Evolutionary conservation across 1,140 invertebrate genomes (phyloP), one percentile per base, ranked within the genome.

Genomic region (Limonius californicus): DNA sequence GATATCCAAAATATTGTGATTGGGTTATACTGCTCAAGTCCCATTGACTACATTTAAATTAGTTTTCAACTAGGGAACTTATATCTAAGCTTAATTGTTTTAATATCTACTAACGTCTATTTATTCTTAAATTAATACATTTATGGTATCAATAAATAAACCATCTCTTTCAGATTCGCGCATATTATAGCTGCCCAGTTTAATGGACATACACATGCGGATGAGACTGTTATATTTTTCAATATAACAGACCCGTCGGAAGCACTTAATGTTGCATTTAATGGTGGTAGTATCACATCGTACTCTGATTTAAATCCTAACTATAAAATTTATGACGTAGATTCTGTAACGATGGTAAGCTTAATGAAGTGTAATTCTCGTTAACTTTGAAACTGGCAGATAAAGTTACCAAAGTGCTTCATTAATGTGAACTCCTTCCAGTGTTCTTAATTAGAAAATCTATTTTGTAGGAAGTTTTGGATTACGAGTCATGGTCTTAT

Each of bases 141-240:
- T 4, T 27, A 27, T 27, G 23, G 23, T 27, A 27, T 4, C 23
- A 39, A 12, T 39, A 12, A n/a, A n/a, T 14, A 39, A 39, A 14
- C 35, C 7, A 6, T 39, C 2, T 2, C 7, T 77, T 77, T 61
- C 65, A 87, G 70, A 65, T 72, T 70, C 59, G 27, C 67, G 0
- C 74, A 83, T 35, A 91, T 84, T 1, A 89, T 94, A 21, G 76
- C 78, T 0, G 91, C 81, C 1, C 88, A 92, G 73, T 94, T 92
- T 73, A 90, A 89, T 66, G 91, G 90, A 0, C 91, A 94, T 68
- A 87, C 86, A 1, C 91, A 94, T 68, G 83, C 81, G 12, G 90
- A 93, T 68, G 87, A 90, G 69, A 82, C 91, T 56, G 80, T 82
- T 43, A 76, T 93, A 27, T 86, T 84, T 74, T 89, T 88, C 69